Evolutionary conservation across 2,888 invertebrate genomes (phyloP).

Genomic region (Zaprionus obscuricornis): DNA sequence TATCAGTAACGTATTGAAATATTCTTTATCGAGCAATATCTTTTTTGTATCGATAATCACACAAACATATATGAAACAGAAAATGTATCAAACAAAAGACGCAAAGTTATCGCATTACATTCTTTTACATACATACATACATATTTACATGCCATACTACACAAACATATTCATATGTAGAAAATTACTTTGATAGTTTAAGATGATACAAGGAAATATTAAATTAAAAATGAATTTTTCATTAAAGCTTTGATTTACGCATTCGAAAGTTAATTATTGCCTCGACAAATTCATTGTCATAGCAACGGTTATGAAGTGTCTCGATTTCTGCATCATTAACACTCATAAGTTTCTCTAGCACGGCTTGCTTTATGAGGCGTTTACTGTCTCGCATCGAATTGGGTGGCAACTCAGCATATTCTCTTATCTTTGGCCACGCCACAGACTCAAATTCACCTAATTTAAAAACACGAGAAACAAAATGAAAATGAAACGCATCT

Average conservation of each 20-base stretch:
- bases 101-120: too few relatives aligned
- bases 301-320: conserved; percentile 86
- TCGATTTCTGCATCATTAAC: conserved; percentile 89
- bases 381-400: conserved; percentile 88
- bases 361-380: conserved; percentile 86
- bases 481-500: conserved; percentile 91
- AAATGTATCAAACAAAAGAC: too few relatives aligned
- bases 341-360: conserved; percentile 86
- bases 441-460: conserved; percentile 85
- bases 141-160: too few relatives aligned
- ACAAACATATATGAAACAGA: too few relatives aligned
- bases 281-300: conserved; percentile 87
- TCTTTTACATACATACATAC: too few relatives aligned
- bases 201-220: too few relatives aligned
- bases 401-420: conserved; percentile 85
- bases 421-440: conserved; percentile 86
- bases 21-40: too few relatives aligned
- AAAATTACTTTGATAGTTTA: too few relatives aligned
- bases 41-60: too few relatives aligned
- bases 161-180: too few relatives aligned
- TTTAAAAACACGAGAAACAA: conserved; percentile 91
- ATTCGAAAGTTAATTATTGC: conserved; percentile 82
- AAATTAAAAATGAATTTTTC: not conserved
- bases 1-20: too few relatives aligned
- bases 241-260: conserved; percentile 78